A percentile compares a stretch with the other conserved stretches of the same genome.
Evolutionary conservation across 2,888 invertebrate species (phyloP).

Genomic region (Thysanoteuthis rhombus): DNA sequence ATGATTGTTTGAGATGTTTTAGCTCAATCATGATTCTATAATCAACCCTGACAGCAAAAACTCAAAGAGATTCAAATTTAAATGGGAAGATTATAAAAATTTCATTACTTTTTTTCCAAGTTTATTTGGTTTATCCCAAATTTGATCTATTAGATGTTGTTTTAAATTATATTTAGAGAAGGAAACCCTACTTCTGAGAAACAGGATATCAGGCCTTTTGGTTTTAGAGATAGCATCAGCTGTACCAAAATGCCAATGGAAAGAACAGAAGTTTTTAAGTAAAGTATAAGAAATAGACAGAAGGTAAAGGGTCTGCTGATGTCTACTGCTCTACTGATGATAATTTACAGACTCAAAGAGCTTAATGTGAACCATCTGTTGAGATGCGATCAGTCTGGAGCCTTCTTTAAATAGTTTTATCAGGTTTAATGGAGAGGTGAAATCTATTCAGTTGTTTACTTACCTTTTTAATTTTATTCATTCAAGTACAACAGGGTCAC

Average conservation of each 20-base stretch:
- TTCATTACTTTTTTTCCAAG: neutral
- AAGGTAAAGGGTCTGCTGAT: neutral
- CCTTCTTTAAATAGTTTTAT: too few species aligned
- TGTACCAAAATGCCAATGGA: neutral
- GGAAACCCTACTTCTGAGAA: neutral
- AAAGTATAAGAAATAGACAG: neutral
- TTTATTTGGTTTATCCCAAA: neutral
- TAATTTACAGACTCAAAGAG: neutral
- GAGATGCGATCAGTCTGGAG: neutral
- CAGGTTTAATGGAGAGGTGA: too few species aligned
- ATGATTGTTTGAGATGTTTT: too few species aligned
- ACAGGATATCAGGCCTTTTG: neutral
- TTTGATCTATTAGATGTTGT: neutral
- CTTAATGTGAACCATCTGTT: neutral
- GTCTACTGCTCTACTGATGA: neutral
- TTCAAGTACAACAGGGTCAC: too few species aligned
- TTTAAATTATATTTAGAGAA: neutral
- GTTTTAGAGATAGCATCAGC: neutral
- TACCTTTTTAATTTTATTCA: too few species aligned
- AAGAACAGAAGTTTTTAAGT: neutral
- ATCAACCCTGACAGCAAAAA: neutral
- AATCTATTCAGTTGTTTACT: too few species aligned
- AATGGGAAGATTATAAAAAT: too few species aligned
- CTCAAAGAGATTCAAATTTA: neutral
- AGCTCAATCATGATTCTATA: neutral